Conservation (phyloP, 2,797 vertebrate genomes). For the Sebastes cheni region DNA sequence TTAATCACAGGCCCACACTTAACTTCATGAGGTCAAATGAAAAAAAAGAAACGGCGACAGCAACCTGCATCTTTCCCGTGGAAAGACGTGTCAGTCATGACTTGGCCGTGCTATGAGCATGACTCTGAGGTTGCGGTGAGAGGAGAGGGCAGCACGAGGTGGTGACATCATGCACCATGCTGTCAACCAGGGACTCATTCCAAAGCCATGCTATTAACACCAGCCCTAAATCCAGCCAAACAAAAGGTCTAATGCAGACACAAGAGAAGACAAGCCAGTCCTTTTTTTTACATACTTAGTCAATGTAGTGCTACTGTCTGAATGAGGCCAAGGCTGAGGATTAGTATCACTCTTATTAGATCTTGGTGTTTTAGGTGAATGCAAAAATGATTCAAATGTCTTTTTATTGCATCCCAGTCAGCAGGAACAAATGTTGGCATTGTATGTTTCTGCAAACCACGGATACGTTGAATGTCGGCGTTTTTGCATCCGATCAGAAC, state of each 20-base stretch:
- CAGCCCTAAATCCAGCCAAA: conserved; percentile 19
- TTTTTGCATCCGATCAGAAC: background rate
- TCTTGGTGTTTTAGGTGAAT: background rate
- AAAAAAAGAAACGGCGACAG: conserved; percentile 3
- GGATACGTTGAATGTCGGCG: background rate
- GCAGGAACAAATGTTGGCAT: background rate
- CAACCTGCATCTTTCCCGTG: conserved; percentile 36
- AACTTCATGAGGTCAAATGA: conserved; percentile 33
- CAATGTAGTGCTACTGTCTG: background rate
- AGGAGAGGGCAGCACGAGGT: conserved; percentile 9
- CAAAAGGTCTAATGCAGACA: background rate
- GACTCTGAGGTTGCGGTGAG: conserved; percentile 35
- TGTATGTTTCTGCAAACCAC: no score
- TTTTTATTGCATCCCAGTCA: background rate
- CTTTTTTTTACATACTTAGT: background rate
- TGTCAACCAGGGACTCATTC: conserved; percentile 22
- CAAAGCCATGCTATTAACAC: conserved; percentile 52
- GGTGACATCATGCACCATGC: conserved; percentile 73
- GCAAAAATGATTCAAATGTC: background rate
- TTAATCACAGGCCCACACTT: conserved; percentile 48
- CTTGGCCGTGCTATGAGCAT: conserved; percentile 41
- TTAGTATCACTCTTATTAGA: background rate
- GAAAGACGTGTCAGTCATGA: conserved; percentile 46
- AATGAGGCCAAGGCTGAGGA: background rate
- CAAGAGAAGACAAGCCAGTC: conserved; percentile 24